These are phyloP conservation scores for Drosophila quadrilineata DNA, from an alignment of 1,140 invertebrate species.

Conservation along the genomic window DNA sequence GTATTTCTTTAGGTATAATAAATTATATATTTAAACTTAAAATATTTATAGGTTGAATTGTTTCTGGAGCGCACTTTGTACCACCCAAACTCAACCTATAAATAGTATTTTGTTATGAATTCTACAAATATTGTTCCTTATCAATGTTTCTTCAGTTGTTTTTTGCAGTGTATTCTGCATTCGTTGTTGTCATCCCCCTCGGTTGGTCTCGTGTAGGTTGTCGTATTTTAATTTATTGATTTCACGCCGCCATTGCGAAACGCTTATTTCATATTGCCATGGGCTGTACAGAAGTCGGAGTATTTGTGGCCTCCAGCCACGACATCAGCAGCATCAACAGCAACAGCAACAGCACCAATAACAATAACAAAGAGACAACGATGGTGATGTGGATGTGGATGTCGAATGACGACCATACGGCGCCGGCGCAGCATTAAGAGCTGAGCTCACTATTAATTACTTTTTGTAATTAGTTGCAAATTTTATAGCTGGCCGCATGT, in stretches of 20 bases:
- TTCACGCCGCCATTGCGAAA: conserved; percentile 54
- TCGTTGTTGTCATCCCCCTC: too few species aligned
- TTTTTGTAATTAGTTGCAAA: conserved; percentile 74
- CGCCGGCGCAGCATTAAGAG: conserved; percentile 52
- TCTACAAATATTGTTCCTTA: too few species aligned
- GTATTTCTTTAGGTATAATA: too few species aligned
- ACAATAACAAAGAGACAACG: background rate
- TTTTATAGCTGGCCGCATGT: conserved; percentile 43
- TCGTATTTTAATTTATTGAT: conserved; percentile 66
- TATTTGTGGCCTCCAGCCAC: background rate
- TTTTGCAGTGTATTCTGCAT: background rate
- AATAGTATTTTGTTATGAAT: too few species aligned
- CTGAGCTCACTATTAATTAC: conserved; percentile 67
- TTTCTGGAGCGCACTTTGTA: too few species aligned
- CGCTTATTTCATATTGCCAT: conserved; percentile 10
- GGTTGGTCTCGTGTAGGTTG: conserved; percentile 3
- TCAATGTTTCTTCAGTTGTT: too few species aligned
- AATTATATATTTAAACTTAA: too few species aligned
- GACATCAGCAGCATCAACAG: background rate
- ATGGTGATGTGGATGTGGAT: too few species aligned
- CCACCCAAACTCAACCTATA: too few species aligned
- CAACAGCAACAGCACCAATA: background rate
- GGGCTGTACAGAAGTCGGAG: too few species aligned
- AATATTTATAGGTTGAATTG: too few species aligned
- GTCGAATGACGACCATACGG: conserved; percentile 15